Evolutionary conservation across 2,797 vertebrate species (phyloP).

Genomic region (Rallus crepitans): DNA sequence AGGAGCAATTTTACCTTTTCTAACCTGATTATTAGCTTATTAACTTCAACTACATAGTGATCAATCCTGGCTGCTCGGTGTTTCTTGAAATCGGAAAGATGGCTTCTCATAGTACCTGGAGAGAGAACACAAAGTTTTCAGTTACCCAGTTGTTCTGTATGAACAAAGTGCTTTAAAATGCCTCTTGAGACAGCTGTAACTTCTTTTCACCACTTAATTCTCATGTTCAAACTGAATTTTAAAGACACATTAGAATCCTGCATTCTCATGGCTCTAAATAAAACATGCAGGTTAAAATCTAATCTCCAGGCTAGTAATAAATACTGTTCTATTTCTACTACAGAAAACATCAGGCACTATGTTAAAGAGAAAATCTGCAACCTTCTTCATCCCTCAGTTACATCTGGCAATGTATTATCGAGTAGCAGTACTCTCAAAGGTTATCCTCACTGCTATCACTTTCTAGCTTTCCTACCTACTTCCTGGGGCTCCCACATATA

Average conservation of each 20-base stretch:
- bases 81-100: slow-evolving; percentile 94
- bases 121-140: not conserved
- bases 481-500: slow-evolving; percentile 99
- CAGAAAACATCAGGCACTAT: not conserved
- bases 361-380: not conserved
- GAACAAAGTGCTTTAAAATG: not conserved
- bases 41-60: slow-evolving; percentile 97
- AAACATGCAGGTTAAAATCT: not conserved
- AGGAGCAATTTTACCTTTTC: slow-evolving; percentile 88
- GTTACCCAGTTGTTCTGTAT: not conserved
- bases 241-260: not conserved
- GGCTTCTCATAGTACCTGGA: slow-evolving; percentile 89
- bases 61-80: slow-evolving; percentile 96
- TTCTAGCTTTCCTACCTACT: slow-evolving; percentile 84
- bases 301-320: not conserved
- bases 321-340: not conserved
- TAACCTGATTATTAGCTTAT: slow-evolving; percentile 97
- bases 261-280: not conserved
- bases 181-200: not conserved
- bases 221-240: not conserved
- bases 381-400: not conserved
- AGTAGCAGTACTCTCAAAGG: not conserved
- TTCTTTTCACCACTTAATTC: not conserved
- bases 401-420: not conserved
- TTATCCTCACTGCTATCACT: not conserved